phyloP scores from a whole-genome alignment of 2,113 vertebrate genomes.

The Oncorhynchus clarkii region DNA sequence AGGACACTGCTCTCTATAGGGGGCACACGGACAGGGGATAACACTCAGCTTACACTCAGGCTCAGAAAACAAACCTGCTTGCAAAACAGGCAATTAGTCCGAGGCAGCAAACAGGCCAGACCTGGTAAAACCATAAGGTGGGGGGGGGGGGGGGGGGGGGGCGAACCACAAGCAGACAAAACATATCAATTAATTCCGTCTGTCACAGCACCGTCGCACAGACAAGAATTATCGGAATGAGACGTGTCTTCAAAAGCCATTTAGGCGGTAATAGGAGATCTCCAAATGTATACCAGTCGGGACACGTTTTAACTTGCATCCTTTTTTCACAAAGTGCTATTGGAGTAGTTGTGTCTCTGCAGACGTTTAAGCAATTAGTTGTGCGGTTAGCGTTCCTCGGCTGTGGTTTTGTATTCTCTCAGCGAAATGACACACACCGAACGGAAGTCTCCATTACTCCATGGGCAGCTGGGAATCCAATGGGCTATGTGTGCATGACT shows the following conservation, averaged over 20 bases:
- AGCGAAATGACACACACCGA: constrained; percentile 38
- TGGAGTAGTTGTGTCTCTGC: constrained; percentile 35
- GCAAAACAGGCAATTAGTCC: constrained; percentile 59
- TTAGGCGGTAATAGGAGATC: constrained; percentile 55
- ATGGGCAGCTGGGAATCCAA: constrained; percentile 24
- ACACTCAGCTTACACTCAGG: constrained; percentile 24
- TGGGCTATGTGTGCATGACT: constrained; percentile 10
- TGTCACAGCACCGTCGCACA: constrained; percentile 42
- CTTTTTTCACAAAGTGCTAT: constrained; percentile 33
- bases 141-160: constrained; percentile 19
- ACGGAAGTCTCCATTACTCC: constrained; percentile 36
- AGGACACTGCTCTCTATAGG: constrained; percentile 76
- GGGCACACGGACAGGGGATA: constrained; percentile 9
- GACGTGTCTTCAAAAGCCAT: constrained; percentile 50
- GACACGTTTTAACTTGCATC: constrained; percentile 32
- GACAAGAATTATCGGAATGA: constrained; percentile 47
- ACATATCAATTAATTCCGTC: constrained; percentile 64
- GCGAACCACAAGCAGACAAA: constrained; percentile 63
- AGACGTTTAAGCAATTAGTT: constrained; percentile 46
- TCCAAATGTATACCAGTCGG: constrained; percentile 52
- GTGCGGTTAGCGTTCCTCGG: constrained; percentile 37
- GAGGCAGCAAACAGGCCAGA: constrained; percentile 35
- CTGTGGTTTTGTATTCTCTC: constrained; percentile 20
- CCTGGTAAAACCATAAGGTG: constrained; percentile 43
- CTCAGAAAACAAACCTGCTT: constrained; percentile 33